Evolutionary conservation across 2,888 invertebrate species (phyloP).

Genomic region (Lissonota sp.): DNA sequence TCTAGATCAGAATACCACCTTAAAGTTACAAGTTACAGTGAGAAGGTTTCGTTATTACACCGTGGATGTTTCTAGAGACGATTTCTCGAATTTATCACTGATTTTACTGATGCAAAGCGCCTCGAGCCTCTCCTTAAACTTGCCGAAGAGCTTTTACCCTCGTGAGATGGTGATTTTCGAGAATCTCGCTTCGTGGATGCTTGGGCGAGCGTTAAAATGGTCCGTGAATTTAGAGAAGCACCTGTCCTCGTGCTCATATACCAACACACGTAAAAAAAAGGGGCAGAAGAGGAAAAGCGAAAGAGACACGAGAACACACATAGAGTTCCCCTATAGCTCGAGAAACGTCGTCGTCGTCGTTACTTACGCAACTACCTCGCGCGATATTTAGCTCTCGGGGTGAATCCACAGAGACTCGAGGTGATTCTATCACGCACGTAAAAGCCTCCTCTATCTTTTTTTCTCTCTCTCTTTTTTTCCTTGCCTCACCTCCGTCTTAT

Average conservation of each 20-base stretch:
- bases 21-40: not conserved
- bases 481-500: slow-evolving; percentile 40
- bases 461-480: slow-evolving; percentile 45
- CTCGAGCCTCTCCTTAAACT: slow-evolving; percentile 2
- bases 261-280: slow-evolving; percentile 15
- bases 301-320: slow-evolving; percentile 52
- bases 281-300: slow-evolving; percentile 29
- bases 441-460: slow-evolving; percentile 26
- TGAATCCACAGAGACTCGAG: slow-evolving; percentile 67
- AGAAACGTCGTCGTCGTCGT: slow-evolving; percentile 64
- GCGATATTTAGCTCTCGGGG: slow-evolving; percentile 80
- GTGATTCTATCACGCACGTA: slow-evolving; percentile 54
- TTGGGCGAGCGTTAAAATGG: slow-evolving; percentile 64
- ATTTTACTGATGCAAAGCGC: not conserved
- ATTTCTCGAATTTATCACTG: too few species aligned
- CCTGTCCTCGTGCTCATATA: slow-evolving; percentile 60
- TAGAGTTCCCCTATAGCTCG: slow-evolving; percentile 46
- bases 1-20: too few species aligned
- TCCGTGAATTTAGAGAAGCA: slow-evolving; percentile 67
- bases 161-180: slow-evolving; percentile 19
- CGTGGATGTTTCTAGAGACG: too few species aligned
- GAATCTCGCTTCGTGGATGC: slow-evolving; percentile 33
- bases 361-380: slow-evolving; percentile 77
- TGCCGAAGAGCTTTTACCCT: slow-evolving; percentile 14
- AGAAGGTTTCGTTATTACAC: not conserved